Evolutionary conservation across 2,888 invertebrate genomes (phyloP), one percentile per base, ranked within the genome.

Genomic region (Agriopis leucophaearia): DNA sequence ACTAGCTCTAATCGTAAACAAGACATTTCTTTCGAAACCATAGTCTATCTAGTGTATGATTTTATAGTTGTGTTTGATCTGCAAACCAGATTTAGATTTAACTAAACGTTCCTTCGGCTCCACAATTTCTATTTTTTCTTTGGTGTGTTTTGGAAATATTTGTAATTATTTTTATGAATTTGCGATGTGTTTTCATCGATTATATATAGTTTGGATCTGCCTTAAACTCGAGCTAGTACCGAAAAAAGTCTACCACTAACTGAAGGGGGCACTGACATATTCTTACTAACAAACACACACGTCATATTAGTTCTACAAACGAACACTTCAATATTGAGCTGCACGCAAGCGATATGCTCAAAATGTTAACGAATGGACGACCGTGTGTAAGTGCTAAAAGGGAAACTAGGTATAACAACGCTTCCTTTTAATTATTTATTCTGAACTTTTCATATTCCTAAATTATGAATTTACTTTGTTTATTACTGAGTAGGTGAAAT

Each of bases 71-170:
- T 79, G 74, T 77, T 82, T 79, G 83, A 85, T 84, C 85, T 85
- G 84, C 76, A 47, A 64, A 52, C 38, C 38, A 48, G 42, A 36
- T 16, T 13, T 50, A 59, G 50, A 16, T 58, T 54, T 61, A 59
- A 63, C 42, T 64, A 58, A n/a, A 13, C 45, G 64, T 69, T 70
- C 63, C 64, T 69, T 61, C 55, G 59, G 47, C 67, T 61, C 42
- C 13, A 50, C 45, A 47, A 50, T 72, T 86, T 87, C 84, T 85
- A 86, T 82, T 86, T 87, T 88, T 87, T 84, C 76, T 87, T 87
- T 87, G 89, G 89, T 89, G 88, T 89, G 88, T 81, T 80, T 76
- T 78, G 48, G 71, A 59, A 51, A 50, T 65, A 58, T 47, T 27
- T 27, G 3, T 5, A 50, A 45, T 18, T 42, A 51, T 45, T 44